Conservation (phyloP, 2,113 vertebrate species). For the Tachycineta bicolor region DNA sequence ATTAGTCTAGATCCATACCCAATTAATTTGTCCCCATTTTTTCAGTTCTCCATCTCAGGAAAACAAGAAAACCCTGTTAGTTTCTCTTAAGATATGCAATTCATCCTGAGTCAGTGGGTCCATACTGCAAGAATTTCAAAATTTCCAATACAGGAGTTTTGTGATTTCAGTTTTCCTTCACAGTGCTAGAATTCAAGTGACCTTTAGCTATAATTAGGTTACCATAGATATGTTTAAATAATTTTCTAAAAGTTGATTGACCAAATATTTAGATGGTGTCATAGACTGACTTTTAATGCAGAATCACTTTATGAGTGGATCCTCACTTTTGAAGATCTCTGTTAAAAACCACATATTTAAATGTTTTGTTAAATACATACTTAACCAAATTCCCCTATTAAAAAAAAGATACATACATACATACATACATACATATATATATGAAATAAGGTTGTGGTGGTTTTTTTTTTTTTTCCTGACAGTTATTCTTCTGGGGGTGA, state of each 20-base stretch:
- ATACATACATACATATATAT: background rate
- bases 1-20: background rate
- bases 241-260: conserved; percentile 54
- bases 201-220: conserved; percentile 23
- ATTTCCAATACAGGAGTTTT: background rate
- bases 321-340: conserved; percentile 47
- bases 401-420: background rate
- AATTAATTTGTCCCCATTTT: background rate
- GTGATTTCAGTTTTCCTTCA: background rate
- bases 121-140: background rate
- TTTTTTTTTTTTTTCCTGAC: conserved; percentile 48
- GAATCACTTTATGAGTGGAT: conserved; percentile 1
- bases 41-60: background rate
- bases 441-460: background rate
- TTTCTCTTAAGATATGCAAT: background rate
- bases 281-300: conserved; percentile 25
- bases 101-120: background rate
- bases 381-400: background rate
- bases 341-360: background rate
- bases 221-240: conserved; percentile 8
- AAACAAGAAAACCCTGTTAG: background rate
- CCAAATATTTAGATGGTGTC: conserved; percentile 66
- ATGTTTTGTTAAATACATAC: background rate
- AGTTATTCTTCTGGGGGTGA: conserved; percentile 6
- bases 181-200: background rate